These are phyloP conservation scores for Okapia johnstoni DNA, from an alignment of 2,113 vertebrate species.

Conservation along the genomic window DNA sequence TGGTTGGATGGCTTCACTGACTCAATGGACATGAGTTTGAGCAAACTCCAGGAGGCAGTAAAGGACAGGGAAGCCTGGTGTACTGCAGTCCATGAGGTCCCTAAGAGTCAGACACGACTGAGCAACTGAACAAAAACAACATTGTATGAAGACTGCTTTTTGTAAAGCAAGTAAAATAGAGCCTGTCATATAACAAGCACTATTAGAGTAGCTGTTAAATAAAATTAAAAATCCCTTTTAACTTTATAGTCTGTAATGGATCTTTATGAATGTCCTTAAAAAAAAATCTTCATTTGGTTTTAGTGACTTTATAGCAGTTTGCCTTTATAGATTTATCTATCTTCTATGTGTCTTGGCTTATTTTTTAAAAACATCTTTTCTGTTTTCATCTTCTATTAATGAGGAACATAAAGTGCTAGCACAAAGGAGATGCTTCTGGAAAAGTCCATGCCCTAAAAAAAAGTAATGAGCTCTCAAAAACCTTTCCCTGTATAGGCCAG, in stretches of 20 bases:
- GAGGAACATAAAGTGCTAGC: neutral
- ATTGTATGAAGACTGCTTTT: neutral
- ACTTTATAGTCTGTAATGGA: neutral
- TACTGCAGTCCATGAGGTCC: neutral
- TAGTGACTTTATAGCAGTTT: neutral
- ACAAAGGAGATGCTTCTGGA: neutral
- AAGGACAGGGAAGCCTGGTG: neutral
- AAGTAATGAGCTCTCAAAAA: neutral
- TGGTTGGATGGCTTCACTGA: neutral
- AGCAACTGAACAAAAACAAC: neutral
- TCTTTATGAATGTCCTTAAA: neutral
- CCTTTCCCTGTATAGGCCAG: neutral
- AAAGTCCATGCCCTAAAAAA: neutral
- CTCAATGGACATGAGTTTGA: neutral
- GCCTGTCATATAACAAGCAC: neutral
- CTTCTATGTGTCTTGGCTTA: neutral
- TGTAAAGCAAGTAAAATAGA: neutral
- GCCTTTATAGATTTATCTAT: neutral
- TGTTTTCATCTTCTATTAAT: neutral
- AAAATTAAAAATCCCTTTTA: neutral
- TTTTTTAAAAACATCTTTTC: neutral
- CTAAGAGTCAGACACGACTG: neutral
- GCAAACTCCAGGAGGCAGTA: fast-evolving
- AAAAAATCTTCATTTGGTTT: neutral
- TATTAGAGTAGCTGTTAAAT: neutral